Conservation (phyloP, 2,888 invertebrate species). For the Notodonta ziczac region DNA sequence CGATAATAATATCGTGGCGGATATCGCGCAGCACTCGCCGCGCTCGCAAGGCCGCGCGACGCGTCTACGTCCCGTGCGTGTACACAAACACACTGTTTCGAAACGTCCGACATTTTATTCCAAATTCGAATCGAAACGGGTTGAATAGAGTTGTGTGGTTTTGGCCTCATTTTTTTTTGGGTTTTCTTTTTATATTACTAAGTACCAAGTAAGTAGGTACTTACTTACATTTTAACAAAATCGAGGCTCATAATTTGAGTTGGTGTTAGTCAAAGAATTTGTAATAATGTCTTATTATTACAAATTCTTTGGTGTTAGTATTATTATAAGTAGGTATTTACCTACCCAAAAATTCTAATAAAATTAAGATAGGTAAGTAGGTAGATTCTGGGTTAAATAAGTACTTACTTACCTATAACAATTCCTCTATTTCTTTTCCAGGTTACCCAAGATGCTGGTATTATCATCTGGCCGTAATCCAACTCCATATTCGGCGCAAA, state of each 20-base stretch:
- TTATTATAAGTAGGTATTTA: neutral
- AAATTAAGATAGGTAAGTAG: too few species aligned
- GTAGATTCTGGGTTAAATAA: neutral
- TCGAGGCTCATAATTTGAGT: neutral
- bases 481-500: slow-evolving; percentile 36
- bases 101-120: slow-evolving; percentile 56
- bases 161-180: slow-evolving; percentile 14
- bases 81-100: slow-evolving; percentile 58
- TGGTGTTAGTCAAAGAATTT: too few species aligned
- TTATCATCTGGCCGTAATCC: slow-evolving; percentile 48
- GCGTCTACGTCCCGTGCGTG: slow-evolving; percentile 54
- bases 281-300: too few species aligned
- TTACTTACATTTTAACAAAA: neutral
- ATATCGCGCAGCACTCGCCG: slow-evolving; percentile 72
- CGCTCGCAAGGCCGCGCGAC: slow-evolving; percentile 76
- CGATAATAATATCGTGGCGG: slow-evolving; percentile 66
- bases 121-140: slow-evolving; percentile 48
- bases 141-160: slow-evolving; percentile 20
- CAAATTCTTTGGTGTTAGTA: neutral
- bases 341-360: too few species aligned
- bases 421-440: slow-evolving; percentile 52
- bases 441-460: slow-evolving; percentile 72
- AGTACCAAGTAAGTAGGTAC: too few species aligned
- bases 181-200: neutral
- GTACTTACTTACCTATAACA: neutral